Base-by-base conservation (phyloP, 1,140 invertebrate species). In the Trichoplusia ni region DNA sequence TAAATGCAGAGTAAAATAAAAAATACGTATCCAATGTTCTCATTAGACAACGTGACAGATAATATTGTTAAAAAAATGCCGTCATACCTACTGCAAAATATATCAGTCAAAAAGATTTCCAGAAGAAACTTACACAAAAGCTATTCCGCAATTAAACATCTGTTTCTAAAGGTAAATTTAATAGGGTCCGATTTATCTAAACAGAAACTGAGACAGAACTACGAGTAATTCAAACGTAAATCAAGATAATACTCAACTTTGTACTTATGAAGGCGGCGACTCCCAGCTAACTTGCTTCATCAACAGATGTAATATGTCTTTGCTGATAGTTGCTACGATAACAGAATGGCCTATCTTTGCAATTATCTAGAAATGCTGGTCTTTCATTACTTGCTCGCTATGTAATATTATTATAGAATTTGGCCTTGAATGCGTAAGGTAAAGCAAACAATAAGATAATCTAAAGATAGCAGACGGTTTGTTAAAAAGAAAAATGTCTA, bases 341-440 rank as follows among this genome's bases (percentile, higher is more conserved):
- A 64, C 27, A 27, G 47, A 62, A 56, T 53, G 53, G 44, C 47
- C 46, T 67, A 71, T 71, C 64, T 67, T 33, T 7, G 47, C 31
- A 67, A 71, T 63, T 66, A 63, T 63, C 64, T 63, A 54, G 44
- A 64, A 29, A 71, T 16, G 58, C 38, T 44, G 29, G 46, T 53
- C 54, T 49, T 54, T 46, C 60, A 42, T 66, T 64, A 59, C 51
- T 62, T 21, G 31, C 47, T n/a, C n/a, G n/a, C 44, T 56, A 29
- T 46, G 58, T n/a, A n/a, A n/a, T n/a, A n/a, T 51, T 49, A 42
- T 66, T 65, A 62, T 58, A 49, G 25, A 33, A 18, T 29, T 27
- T 46, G 19, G 23, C 37, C 25, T 27, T 29, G 31, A n/a, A n/a
- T 21, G 4, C 27, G n/a, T 40, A 29, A 13, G 27, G 1, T 37